These are phyloP conservation scores for Catharus minimus DNA, from an alignment of 2,113 vertebrate species.

Conservation along the genomic window DNA sequence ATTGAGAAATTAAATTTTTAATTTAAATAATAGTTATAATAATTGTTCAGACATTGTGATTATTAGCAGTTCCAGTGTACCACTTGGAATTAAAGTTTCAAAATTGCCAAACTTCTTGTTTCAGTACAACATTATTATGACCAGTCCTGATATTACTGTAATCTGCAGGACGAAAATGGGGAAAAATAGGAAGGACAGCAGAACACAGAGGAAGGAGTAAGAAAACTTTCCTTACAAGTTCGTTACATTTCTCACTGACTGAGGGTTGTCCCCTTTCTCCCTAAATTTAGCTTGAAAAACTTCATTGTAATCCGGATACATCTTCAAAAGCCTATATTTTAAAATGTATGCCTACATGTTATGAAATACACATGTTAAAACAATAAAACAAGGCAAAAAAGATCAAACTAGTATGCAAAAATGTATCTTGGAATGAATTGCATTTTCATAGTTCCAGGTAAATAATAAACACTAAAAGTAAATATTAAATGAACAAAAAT, in stretches of 20 bases:
- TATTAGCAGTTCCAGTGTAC: neutral
- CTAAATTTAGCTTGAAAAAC: neutral
- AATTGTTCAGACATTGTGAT: neutral
- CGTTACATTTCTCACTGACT: neutral
- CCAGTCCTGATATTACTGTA: neutral
- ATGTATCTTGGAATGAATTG: neutral
- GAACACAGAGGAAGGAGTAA: neutral
- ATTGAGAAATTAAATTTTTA: neutral
- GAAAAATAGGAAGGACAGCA: neutral
- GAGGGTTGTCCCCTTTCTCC: neutral
- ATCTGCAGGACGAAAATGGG: neutral
- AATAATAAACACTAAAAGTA: neutral
- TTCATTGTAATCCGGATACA: neutral
- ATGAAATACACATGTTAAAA: neutral
- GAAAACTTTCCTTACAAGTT: neutral
- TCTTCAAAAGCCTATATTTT: neutral
- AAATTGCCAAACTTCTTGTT: neutral
- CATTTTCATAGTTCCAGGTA: neutral
- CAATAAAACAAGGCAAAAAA: neutral
- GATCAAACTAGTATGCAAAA: neutral
- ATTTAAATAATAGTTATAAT: neutral
- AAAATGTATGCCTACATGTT: neutral
- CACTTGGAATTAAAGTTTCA: neutral
- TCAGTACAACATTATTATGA: neutral
- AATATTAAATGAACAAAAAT: neutral